These are phyloP conservation scores for Himalopsyche japonica DNA, from an alignment of 2,888 invertebrate genomes.

Conservation along the genomic window DNA sequence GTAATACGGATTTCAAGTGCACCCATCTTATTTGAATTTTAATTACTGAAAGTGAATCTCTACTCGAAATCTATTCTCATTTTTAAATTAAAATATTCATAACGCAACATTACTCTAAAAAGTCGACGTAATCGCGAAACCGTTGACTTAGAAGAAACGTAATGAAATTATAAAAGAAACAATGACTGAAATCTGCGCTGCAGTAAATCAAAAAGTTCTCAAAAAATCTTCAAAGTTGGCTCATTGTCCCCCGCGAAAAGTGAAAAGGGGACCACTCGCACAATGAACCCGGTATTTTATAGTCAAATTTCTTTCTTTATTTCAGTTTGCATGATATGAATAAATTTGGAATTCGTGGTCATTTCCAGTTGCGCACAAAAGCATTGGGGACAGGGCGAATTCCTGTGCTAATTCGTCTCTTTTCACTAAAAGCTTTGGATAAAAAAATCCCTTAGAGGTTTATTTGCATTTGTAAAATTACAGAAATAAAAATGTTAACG, in stretches of 20 bases:
- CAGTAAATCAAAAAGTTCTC: neutral
- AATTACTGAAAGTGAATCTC: neutral
- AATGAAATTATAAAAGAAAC: neutral
- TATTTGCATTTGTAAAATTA: too few species aligned
- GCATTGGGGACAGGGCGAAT: neutral
- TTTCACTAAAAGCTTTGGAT: neutral
- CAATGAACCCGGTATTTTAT: neutral
- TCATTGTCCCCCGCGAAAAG: neutral
- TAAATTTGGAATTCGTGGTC: slow-evolving; percentile 29
- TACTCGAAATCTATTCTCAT: neutral
- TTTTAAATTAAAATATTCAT: neutral
- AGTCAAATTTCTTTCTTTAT: slow-evolving; percentile 11
- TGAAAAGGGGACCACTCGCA: neutral
- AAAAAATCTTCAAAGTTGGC: neutral
- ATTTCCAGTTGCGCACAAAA: neutral
- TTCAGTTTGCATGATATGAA: slow-evolving; percentile 31
- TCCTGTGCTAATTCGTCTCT: neutral
- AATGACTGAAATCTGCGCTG: neutral
- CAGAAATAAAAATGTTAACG: too few species aligned
- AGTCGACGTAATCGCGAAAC: neutral
- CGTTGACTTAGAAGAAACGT: neutral
- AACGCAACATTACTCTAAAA: neutral
- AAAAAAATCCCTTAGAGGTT: neutral
- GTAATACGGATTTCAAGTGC: too few species aligned
- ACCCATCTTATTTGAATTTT: neutral